Base-by-base conservation (phyloP, 2,113 vertebrate genomes). In the Archilochus colubris region DNA sequence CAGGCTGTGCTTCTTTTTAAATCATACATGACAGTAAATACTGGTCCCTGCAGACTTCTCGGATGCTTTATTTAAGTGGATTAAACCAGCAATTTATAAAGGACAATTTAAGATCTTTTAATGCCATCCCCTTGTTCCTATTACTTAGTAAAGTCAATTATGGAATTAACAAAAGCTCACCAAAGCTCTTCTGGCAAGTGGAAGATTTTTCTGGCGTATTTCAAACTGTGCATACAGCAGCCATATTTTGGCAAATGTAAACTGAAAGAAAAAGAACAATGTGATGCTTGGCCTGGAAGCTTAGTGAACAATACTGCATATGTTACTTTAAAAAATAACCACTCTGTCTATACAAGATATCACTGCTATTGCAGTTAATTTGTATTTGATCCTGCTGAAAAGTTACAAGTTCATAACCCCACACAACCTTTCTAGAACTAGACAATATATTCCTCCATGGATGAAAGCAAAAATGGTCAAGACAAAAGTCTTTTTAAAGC, bases 231-330 rank as follows among this genome's bases (percentile, higher is more conserved):
- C 98, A 58, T 98, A 99, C 5, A 99, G 97, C 94, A 99, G 96
- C 99, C 99, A 99, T 36, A 99, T 99, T 97, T 99, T 99, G 48
- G 99, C 99, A 91, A 99, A 99, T 0, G 99, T 99, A 96, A 99
- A 99, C 99, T 99, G 96, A 53, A 95, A 96, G 40, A 93, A 94
- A 96, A 96, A 78, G 83, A 84, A 94, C 24, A 83, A 70, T 0
- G 4, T 24, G 20, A 31, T 36, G 33, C 7, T 50, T 80, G 70
- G 50, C 22, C 14, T 75, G 1, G 12, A 46, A 83, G 50, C 18
- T 75, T 36, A 40, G 14, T 14, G 68, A 50, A 28, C 62, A 75
- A 62, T 17, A 23, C 18, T 14, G 10, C 16, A 10, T 4, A 2
- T 1, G 1, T 25, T 24, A 33, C 43, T 83, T 24, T 12, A 70